These are phyloP conservation scores for Myodes glareolus DNA, from an alignment of 2,113 vertebrate genomes.

Conservation along the genomic window DNA sequence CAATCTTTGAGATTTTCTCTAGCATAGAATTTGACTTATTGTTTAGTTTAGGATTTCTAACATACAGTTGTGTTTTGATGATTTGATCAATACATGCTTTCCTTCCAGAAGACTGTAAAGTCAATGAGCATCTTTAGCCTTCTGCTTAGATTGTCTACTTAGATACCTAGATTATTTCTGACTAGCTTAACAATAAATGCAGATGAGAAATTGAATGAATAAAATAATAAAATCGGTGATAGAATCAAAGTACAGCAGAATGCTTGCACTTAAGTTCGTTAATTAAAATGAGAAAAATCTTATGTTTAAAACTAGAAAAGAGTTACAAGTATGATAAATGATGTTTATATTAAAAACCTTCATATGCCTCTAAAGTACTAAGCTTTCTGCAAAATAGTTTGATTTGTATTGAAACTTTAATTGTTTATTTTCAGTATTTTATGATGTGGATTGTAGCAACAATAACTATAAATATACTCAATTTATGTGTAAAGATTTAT, in stretches of 20 bases:
- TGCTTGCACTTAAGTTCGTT: neutral
- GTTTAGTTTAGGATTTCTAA: neutral
- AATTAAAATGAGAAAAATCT: neutral
- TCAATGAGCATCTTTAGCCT: neutral
- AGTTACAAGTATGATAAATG: neutral
- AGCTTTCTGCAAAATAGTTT: neutral
- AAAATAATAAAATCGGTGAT: neutral
- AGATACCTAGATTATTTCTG: neutral
- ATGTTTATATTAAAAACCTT: neutral
- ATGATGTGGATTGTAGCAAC: neutral
- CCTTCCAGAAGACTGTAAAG: neutral
- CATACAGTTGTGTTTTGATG: neutral
- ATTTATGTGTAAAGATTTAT: neutral
- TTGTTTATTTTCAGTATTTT: neutral
- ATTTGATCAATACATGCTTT: conserved; percentile 20
- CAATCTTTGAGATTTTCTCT: conserved; percentile 22
- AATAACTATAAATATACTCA: neutral
- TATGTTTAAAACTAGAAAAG: conserved; percentile 34
- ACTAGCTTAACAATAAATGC: neutral
- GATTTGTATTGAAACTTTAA: neutral
- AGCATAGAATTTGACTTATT: neutral
- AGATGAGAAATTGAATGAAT: neutral
- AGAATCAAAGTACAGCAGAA: neutral
- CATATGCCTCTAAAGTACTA: neutral
- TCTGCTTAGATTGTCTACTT: neutral